Base-by-base conservation (phyloP, 1,140 invertebrate species). In the Lepidurus apus region DNA sequence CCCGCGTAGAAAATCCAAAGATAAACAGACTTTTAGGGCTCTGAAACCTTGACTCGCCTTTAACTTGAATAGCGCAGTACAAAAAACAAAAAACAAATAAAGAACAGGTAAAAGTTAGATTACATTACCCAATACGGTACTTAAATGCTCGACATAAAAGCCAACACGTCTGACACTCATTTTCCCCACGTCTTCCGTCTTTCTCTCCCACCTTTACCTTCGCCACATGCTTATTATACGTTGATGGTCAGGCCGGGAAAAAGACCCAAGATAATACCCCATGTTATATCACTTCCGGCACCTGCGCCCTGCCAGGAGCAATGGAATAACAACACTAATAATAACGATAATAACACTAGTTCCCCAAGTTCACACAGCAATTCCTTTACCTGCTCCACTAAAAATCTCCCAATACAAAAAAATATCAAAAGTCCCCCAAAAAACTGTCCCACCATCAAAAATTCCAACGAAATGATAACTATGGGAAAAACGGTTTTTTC, bases 221-320 rank as follows among this genome's bases (percentile, higher is more conserved):
- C 53, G 53, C 53, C 53, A 65, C 53, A 65, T 65, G 53, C 53
- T 65, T 65, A 65, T 65, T 65, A 34, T 34, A 65, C 53, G 53
- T 65, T 65, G 21, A 65, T 65, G 53, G 13, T 65, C 53, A 65
- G 53, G 6, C 53, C 53, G 7, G 45, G 53, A 65, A 34, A 65
- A 65, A 65, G 53, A 65, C 9, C 17, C 21, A 13, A 65, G 53
- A 65, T 65, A 65, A 65, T 65, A 65, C 13, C 9, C 34, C 53
- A 9, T 65, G 17, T 65, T 65, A 65, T 17, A 65, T 65, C 53
- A 65, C 53, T 65, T 65, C 53, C 53, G 53, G 53, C 53, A 65
- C 53, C 53, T 65, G 53, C 9, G 21, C 21, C 21, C 53, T 21
- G 53, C 53, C 53, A 65, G 53, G 53, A 65, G 53, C 53, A 65